Evolutionary conservation across 2,888 invertebrate species (phyloP).

Genomic region (Lasioglossum vierecki): DNA sequence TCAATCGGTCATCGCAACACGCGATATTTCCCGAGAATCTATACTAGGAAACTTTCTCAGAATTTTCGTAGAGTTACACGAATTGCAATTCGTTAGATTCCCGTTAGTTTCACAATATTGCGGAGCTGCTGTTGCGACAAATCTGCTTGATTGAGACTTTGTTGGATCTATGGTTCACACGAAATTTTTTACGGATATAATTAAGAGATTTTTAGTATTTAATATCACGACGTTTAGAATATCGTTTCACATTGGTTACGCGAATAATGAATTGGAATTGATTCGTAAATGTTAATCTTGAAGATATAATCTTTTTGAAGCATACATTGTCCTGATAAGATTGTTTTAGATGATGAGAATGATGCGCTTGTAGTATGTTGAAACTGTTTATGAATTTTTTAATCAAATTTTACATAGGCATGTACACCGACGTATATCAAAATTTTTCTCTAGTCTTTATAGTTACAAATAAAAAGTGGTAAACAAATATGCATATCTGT

Average conservation of each 20-base stretch:
- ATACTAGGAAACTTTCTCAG: background rate
- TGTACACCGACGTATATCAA: too few relatives aligned
- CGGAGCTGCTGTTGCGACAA: background rate
- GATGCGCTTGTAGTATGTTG: background rate
- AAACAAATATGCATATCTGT: background rate
- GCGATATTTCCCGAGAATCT: background rate
- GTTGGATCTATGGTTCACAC: background rate
- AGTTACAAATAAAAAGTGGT: background rate
- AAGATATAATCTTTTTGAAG: background rate
- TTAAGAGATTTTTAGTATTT: background rate
- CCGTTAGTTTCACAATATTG: background rate
- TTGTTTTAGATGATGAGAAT: background rate
- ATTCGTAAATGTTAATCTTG: background rate
- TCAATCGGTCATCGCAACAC: background rate
- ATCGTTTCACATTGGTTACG: background rate
- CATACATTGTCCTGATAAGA: background rate
- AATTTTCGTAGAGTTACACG: background rate
- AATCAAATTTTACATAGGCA: background rate
- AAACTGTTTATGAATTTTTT: background rate
- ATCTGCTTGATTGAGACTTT: background rate
- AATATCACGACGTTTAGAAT: background rate
- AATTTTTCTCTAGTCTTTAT: background rate
- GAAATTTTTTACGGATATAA: background rate
- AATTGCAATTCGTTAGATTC: background rate
- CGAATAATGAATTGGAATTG: background rate